phyloP scores from a whole-genome alignment of 2,888 invertebrate species.

The Gnatocerus cornutus region DNA sequence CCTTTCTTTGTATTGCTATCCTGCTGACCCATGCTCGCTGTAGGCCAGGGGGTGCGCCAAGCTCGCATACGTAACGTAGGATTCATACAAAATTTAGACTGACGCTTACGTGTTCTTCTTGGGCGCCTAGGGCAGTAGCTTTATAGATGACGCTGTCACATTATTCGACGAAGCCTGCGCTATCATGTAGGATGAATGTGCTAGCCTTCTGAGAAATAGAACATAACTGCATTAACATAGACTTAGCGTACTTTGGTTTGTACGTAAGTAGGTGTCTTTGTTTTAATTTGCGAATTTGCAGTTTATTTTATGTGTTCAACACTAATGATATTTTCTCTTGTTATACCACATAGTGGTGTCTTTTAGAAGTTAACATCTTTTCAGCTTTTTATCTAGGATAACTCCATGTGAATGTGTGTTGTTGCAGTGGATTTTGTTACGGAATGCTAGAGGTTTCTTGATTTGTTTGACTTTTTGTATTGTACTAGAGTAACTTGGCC shows the following conservation, averaged over 20 bases:
- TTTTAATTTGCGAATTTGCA: conserved; percentile 66
- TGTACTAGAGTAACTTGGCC: conserved; percentile 19
- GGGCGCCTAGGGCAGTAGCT: conserved; percentile 5
- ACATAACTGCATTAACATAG: conserved; percentile 63
- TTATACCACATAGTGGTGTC: conserved; percentile 20
- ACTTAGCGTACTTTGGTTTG: conserved; percentile 63
- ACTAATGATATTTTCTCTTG: conserved; percentile 34
- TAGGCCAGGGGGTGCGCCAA: conserved; percentile 14
- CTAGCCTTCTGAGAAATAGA: conserved; percentile 58
- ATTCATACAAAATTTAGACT: not conserved
- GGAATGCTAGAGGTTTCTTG: conserved; percentile 47
- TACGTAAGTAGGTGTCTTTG: conserved; percentile 64
- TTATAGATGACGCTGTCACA: conserved; percentile 47
- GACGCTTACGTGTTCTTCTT: conserved; percentile 10
- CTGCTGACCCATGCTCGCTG: conserved; percentile 10
- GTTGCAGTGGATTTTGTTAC: conserved; percentile 45
- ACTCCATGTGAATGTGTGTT: conserved; percentile 57
- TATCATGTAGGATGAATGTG: conserved; percentile 58
- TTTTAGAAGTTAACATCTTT: conserved; percentile 53
- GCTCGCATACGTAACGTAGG: not conserved
- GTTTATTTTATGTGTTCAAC: conserved; percentile 53
- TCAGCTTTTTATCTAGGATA: conserved; percentile 58
- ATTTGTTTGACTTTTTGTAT: conserved; percentile 30
- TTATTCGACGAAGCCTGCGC: conserved; percentile 47
- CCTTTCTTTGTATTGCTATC: conserved; percentile 6